phyloP scores from a whole-genome alignment of 2,888 invertebrate genomes.

The Hololepta plana region DNA sequence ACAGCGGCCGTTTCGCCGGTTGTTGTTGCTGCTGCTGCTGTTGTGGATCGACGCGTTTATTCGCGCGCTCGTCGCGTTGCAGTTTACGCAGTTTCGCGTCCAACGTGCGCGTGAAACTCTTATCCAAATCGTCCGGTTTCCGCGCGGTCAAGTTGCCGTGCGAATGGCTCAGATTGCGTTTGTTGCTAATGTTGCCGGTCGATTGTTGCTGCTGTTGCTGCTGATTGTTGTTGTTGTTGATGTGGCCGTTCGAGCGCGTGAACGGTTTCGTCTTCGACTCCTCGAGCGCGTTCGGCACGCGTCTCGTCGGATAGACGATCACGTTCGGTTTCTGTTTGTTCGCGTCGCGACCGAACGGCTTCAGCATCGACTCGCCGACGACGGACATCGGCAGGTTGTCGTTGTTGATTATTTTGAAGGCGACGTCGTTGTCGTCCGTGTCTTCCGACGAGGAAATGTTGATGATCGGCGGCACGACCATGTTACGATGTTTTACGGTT shows the following conservation, averaged over 20 bases:
- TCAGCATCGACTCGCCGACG: constrained; percentile 21
- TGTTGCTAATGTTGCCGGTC: constrained; percentile 16
- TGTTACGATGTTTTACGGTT: too few relatives aligned
- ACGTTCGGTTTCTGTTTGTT: constrained; percentile 31
- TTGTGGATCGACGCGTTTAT: too few relatives aligned
- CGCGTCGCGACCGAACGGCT: constrained; percentile 22
- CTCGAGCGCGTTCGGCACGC: constrained; percentile 20
- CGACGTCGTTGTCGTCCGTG: constrained; percentile 20
- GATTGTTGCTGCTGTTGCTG: constrained; percentile 20
- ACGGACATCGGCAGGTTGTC: constrained; percentile 22
- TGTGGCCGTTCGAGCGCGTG: constrained; percentile 23
- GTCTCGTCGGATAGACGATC: constrained; percentile 34
- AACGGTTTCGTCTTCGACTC: constrained; percentile 19
- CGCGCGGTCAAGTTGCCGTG: constrained; percentile 27
- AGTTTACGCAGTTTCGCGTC: constrained; percentile 52
- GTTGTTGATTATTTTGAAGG: constrained; percentile 27
- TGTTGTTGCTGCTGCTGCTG: too few relatives aligned
- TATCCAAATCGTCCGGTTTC: constrained; percentile 25
- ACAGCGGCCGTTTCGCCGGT: constrained; percentile 21
- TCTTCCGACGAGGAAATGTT: too few relatives aligned
- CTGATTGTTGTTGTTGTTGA: constrained; percentile 12
- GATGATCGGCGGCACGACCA: too few relatives aligned
- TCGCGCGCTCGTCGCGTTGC: constrained; percentile 33
- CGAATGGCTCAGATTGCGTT: constrained; percentile 26
- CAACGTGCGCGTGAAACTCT: constrained; percentile 48